These are phyloP conservation scores for Centropyge bicolor DNA, from an alignment of 2,797 vertebrate genomes.

Conservation along the genomic window DNA sequence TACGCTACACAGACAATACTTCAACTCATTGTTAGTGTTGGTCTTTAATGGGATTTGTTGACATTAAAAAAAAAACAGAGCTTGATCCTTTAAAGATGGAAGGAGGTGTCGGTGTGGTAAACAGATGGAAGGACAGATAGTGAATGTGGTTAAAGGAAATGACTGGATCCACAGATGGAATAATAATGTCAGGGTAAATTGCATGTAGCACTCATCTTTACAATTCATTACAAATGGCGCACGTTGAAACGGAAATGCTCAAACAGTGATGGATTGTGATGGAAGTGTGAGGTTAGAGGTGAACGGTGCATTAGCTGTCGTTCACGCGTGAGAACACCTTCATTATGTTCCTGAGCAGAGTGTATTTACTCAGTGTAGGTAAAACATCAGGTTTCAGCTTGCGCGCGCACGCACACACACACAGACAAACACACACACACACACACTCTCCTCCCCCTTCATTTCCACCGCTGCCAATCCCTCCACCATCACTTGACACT, in stretches of 20 bases:
- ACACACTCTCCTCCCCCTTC: neutral
- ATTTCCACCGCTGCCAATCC: constrained; percentile 52
- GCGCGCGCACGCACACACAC: neutral
- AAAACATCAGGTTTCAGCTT: constrained; percentile 38
- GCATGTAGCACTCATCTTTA: constrained; percentile 23
- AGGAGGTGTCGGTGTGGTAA: constrained; percentile 23
- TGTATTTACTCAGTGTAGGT: constrained; percentile 43
- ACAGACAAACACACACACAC: neutral
- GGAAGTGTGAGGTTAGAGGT: constrained; percentile 53
- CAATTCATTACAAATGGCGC: constrained; percentile 33
- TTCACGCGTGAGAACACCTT: constrained; percentile 43
- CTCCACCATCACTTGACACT: constrained; percentile 63
- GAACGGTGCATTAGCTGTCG: constrained; percentile 48
- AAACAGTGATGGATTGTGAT: constrained; percentile 43
- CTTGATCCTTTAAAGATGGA: constrained; percentile 13
- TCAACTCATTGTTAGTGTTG: neutral
- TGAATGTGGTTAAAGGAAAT: constrained; percentile 20
- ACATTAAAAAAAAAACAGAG: neutral
- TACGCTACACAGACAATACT: neutral
- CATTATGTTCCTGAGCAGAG: constrained; percentile 47
- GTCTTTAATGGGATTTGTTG: constrained; percentile 3
- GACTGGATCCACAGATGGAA: constrained; percentile 27
- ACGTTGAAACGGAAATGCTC: constrained; percentile 35
- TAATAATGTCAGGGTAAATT: constrained; percentile 48
- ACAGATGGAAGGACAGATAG: constrained; percentile 24